Conservation (phyloP, 2,888 invertebrate genomes). For the Nasonovia ribisnigri region DNA sequence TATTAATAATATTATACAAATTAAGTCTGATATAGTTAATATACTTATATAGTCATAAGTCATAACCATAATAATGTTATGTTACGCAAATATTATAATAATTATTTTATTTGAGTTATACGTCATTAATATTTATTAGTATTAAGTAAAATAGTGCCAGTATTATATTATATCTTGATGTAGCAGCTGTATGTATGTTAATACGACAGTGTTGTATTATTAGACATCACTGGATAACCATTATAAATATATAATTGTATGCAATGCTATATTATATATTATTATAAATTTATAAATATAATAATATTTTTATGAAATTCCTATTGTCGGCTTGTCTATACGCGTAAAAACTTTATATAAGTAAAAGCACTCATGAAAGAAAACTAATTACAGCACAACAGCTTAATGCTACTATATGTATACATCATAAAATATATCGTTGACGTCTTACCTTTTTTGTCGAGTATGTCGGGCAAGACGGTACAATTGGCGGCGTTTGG, state of each 20-base stretch:
- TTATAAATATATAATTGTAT: background rate
- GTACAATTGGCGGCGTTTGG: constrained; percentile 71
- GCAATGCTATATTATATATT: background rate
- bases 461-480: constrained; percentile 76
- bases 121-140: background rate
- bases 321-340: background rate
- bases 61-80: background rate
- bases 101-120: background rate
- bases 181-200: background rate
- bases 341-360: background rate
- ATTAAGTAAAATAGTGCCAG: background rate
- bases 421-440: background rate
- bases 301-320: background rate
- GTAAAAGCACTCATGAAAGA: background rate
- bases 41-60: background rate
- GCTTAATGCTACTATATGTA: background rate
- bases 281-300: background rate
- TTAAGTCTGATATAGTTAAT: background rate
- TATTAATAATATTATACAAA: background rate
- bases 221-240: background rate
- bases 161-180: background rate
- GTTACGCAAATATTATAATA: background rate
- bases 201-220: background rate
- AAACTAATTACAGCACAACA: background rate
- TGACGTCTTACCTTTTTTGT: constrained; percentile 80